Conservation (phyloP, 2,797 vertebrate species). For the Pteronotus mesoamericanus region DNA sequence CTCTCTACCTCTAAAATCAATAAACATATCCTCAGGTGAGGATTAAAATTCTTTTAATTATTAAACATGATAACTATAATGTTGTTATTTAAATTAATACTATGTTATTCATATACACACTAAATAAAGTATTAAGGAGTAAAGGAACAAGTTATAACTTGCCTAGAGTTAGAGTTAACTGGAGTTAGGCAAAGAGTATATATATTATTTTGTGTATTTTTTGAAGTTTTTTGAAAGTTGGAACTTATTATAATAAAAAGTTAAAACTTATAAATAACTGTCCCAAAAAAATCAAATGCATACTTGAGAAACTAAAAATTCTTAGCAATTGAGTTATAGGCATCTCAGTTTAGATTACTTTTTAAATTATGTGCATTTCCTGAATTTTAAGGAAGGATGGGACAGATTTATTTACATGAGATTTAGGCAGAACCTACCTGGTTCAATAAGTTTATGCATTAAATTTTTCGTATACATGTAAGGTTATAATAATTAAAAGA, state of each 20-base stretch:
- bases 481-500: background rate
- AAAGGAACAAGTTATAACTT: background rate
- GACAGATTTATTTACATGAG: background rate
- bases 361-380: background rate
- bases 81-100: background rate
- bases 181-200: background rate
- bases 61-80: background rate
- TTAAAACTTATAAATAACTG: background rate
- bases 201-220: background rate
- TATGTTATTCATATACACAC: background rate
- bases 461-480: background rate
- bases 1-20: background rate
- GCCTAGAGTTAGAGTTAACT: too few species aligned
- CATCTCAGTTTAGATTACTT: background rate
- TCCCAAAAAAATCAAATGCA: background rate
- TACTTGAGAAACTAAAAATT: background rate
- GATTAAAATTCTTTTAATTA: background rate
- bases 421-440: background rate
- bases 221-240: background rate
- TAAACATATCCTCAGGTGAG: background rate
- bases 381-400: slow-evolving; percentile 9
- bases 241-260: background rate
- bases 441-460: background rate
- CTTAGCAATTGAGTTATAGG: background rate
- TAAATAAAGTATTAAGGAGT: background rate